Evolutionary conservation across 2,113 vertebrate species (phyloP).

Genomic region (Perca schrenkii): DNA sequence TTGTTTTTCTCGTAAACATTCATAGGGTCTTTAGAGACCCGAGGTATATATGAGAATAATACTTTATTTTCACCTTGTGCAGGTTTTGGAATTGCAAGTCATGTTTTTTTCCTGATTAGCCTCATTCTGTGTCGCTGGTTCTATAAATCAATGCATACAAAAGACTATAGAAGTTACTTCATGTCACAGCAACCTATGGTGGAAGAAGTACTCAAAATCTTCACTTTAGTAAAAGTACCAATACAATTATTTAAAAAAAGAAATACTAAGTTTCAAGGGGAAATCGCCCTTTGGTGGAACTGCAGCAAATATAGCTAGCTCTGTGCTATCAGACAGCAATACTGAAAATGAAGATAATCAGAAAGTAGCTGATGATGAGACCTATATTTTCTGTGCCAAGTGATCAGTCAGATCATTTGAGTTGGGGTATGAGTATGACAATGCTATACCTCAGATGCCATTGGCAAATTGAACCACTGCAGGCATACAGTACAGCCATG

Average conservation of each 20-base stretch:
- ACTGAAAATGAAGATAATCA: background rate
- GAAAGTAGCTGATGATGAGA: background rate
- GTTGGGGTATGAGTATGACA: background rate
- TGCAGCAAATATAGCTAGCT: background rate
- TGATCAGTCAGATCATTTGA: background rate
- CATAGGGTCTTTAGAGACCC: background rate
- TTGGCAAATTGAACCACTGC: background rate
- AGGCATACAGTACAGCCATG: background rate
- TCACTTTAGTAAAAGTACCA: background rate
- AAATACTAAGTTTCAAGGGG: background rate
- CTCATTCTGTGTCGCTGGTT: background rate
- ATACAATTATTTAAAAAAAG: background rate
- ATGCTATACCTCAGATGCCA: background rate
- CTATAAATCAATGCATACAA: background rate
- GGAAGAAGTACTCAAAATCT: background rate
- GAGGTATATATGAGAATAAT: background rate
- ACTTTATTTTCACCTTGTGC: background rate
- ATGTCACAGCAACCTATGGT: background rate
- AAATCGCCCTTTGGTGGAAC: background rate
- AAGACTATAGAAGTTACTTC: background rate
- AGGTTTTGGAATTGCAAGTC: background rate
- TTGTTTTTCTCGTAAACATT: background rate
- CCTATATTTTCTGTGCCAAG: background rate
- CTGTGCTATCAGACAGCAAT: background rate
- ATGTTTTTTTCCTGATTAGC: background rate